A percentile compares a stretch with the other conserved stretches of the same genome.
Evolutionary conservation across 1,140 invertebrate species (phyloP).

Genomic region (Pseudomyrmex gracilis): DNA sequence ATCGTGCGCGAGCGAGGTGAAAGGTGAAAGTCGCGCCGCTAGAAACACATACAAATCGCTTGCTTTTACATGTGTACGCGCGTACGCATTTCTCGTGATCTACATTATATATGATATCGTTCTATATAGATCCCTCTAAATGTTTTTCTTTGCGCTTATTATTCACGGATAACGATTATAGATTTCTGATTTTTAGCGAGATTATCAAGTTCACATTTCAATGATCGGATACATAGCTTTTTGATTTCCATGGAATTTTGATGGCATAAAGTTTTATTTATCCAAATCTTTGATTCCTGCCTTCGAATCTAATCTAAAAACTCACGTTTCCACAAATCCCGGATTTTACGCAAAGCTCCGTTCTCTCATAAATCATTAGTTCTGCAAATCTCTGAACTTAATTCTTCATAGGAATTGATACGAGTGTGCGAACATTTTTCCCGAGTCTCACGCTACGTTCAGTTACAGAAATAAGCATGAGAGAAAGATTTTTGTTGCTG

Average conservation of each 20-base stretch:
- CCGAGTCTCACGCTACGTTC: slow-evolving; percentile 45
- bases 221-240: not conserved
- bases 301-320: not conserved
- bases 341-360: not conserved
- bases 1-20: slow-evolving; percentile 80
- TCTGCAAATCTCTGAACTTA: not conserved
- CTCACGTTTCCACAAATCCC: not conserved
- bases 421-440: not conserved
- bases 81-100: slow-evolving; percentile 9
- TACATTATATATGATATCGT: not conserved
- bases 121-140: not conserved
- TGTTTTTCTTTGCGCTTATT: not conserved
- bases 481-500: slow-evolving; percentile 9
- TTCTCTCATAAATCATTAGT: slow-evolving; percentile 7
- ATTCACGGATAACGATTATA: not conserved
- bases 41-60: slow-evolving; percentile 15
- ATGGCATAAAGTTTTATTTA: not conserved
- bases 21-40: slow-evolving; percentile 83
- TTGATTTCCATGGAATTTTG: not conserved
- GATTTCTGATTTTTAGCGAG: not conserved
- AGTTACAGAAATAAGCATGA: slow-evolving; percentile 39
- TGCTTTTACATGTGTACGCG: slow-evolving; percentile 66
- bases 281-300: not conserved
- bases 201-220: not conserved
- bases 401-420: not conserved